A percentile compares a stretch with the other conserved stretches of the same genome.
These are phyloP conservation scores for Pangasius larnaudii DNA, from an alignment of 2,797 vertebrate genomes.

Conservation along the genomic window DNA sequence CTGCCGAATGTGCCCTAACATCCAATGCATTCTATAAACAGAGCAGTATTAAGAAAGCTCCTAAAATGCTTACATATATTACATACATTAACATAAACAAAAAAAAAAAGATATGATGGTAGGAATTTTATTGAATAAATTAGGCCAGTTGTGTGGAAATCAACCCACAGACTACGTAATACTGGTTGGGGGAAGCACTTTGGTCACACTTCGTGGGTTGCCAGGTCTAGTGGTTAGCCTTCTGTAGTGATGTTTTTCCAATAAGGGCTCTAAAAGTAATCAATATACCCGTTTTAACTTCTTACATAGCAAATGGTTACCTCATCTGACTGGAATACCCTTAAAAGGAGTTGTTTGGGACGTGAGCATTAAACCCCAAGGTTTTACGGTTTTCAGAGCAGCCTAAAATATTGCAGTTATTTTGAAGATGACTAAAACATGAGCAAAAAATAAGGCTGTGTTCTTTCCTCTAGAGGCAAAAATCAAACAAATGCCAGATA, in stretches of 20 bases:
- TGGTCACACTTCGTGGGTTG: neutral
- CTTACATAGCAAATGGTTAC: neutral
- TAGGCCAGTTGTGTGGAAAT: neutral
- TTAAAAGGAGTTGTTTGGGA: slow-evolving; percentile 32
- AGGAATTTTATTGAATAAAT: neutral
- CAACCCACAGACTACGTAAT: neutral
- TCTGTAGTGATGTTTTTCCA: neutral
- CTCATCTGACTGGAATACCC: slow-evolving; percentile 18
- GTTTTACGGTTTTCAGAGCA: slow-evolving; percentile 19
- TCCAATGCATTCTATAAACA: neutral
- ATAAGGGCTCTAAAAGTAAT: slow-evolving; percentile 9
- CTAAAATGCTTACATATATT: neutral
- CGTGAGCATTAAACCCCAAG: slow-evolving; percentile 1
- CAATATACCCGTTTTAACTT: slow-evolving; percentile 1
- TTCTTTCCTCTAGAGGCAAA: slow-evolving; percentile 5
- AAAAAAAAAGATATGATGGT: neutral
- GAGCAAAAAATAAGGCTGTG: neutral
- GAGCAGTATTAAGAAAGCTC: neutral
- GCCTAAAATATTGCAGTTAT: slow-evolving; percentile 34
- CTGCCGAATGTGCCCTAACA: neutral
- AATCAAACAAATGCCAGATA: slow-evolving; percentile 7
- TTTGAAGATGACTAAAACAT: slow-evolving; percentile 32
- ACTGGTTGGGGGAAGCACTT: neutral
- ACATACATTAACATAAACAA: neutral
- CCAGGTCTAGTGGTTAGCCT: slow-evolving; percentile 15